Percentiles rank a stretch among this genome's conserved stretches.
These are phyloP conservation scores for Drepana arcuata DNA, from an alignment of 1,140 invertebrate genomes.

Conservation along the genomic window DNA sequence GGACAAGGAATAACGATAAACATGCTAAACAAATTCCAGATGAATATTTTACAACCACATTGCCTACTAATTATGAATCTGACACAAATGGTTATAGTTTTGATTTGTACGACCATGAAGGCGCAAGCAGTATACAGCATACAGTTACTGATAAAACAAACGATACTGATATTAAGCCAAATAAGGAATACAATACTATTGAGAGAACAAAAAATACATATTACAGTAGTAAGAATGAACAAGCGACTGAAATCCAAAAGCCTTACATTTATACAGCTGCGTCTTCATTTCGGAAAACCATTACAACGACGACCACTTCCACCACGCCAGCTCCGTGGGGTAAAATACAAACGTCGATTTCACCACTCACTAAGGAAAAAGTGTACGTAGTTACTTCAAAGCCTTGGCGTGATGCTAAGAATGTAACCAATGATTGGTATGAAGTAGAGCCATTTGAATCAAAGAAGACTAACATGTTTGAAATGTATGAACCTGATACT, in stretches of 20 bases:
- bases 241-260: constrained; percentile 28
- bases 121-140: constrained; percentile 70
- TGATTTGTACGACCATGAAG: constrained; percentile 72
- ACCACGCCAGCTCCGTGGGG: constrained; percentile 74
- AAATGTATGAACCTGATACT: constrained; percentile 27
- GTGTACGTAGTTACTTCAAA: constrained; percentile 85
- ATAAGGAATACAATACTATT: constrained; percentile 44
- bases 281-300: constrained; percentile 43
- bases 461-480: constrained; percentile 35
- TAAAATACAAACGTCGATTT: constrained; percentile 77
- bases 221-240: constrained; percentile 29
- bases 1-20: constrained; percentile 70
- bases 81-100: constrained; percentile 48
- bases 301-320: constrained; percentile 38
- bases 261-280: constrained; percentile 55
- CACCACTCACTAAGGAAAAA: constrained; percentile 81
- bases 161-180: constrained; percentile 20
- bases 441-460: constrained; percentile 32
- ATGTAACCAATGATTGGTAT: constrained; percentile 34
- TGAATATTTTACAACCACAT: constrained; percentile 80
- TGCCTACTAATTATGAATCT: constrained; percentile 41
- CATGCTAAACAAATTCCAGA: constrained; percentile 82
- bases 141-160: constrained; percentile 50
- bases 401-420: constrained; percentile 54
- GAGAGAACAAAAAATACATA: constrained; percentile 35